A percentile compares a stretch with the other conserved stretches of the same genome.
Evolutionary conservation across 2,113 vertebrate species (phyloP).

Genomic region (Morone saxatilis): DNA sequence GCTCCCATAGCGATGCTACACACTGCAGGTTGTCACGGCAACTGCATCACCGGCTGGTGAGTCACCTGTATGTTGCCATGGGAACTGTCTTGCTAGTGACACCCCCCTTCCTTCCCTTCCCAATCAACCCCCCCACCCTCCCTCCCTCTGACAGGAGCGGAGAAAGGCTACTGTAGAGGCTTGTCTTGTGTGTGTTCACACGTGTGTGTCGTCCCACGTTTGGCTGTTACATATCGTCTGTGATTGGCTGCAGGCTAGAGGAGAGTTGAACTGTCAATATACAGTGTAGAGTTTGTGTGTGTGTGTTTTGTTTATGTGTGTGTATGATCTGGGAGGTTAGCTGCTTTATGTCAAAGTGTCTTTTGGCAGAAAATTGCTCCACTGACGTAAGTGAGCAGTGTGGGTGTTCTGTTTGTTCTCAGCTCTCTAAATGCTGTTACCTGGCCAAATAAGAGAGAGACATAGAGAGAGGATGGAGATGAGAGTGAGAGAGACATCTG

Average conservation of each 20-base stretch:
- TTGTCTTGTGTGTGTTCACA: constrained; percentile 28
- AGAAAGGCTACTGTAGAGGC: constrained; percentile 53
- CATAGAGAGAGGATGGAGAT: neutral
- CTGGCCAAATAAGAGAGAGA: constrained; percentile 53
- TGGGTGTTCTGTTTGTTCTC: constrained; percentile 71
- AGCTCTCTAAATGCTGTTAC: constrained; percentile 52
- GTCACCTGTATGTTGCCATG: constrained; percentile 84
- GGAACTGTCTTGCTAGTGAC: constrained; percentile 75
- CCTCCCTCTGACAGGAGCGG: constrained; percentile 20
- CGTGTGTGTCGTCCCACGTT: constrained; percentile 20
- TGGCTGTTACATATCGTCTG: constrained; percentile 14
- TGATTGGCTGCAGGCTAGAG: constrained; percentile 36
- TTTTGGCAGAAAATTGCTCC: constrained; percentile 63
- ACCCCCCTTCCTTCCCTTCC: constrained; percentile 8
- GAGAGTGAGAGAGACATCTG: neutral
- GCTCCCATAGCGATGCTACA: constrained; percentile 69
- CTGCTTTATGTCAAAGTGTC: constrained; percentile 61
- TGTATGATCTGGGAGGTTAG: constrained; percentile 15
- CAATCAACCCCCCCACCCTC: neutral
- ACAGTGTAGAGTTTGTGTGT: neutral
- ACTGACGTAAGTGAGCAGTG: constrained; percentile 63
- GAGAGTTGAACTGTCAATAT: constrained; percentile 28
- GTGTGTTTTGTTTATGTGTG: neutral
- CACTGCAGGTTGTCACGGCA: constrained; percentile 74
- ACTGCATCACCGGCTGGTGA: constrained; percentile 70